Base-by-base conservation (phyloP, 2,888 invertebrate species). In the Cantharis rufa region DNA sequence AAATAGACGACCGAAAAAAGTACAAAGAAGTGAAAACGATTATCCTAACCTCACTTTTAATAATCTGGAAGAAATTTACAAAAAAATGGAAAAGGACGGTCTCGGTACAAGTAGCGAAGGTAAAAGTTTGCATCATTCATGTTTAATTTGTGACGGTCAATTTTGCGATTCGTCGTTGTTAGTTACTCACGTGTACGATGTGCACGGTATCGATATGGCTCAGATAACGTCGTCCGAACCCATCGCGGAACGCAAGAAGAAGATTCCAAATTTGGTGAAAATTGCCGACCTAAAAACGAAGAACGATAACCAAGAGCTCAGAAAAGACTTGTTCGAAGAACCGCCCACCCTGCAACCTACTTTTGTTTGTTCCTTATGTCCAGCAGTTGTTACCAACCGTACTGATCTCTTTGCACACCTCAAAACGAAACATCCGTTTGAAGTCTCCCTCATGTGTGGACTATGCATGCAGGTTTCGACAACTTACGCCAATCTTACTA, bases 341-440 rank as follows among this genome's bases (percentile, higher is more conserved):
- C 77, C 77, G 2, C 79, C 79, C 11, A 77, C 75, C 10, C 66
- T 79, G 10, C 77, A 79, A 66, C 76, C 81, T 2, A 80, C 76
- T 10, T 76, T 77, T 80, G 83, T 83, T 0, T 87, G 87, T 77
- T 84, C 86, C 10, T 80, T 85, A 70, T 89, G 89, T 80, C 87
- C 87, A 2, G 85, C 88, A n/a, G 85, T 87, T 71, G 87, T 89
- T 77, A 86, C 87, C 69, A 87, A 86, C 79, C 88, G 90, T 73
- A 88, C 89, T 0, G 90, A 90, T 66, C 84, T 91, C 21, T 91
- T 90, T 89, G 83, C 89, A 61, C 91, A 91, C 81, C 88, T 91
- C 80, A 87, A 90, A 13, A 88, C 90, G 11, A 89, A 89, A 21
- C 91, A 91, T 81, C 87, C 89, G 71, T 88, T 89, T 80, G 88